Evolutionary conservation across 1,140 invertebrate genomes (phyloP).

Genomic region (Cotesia glomerata): DNA sequence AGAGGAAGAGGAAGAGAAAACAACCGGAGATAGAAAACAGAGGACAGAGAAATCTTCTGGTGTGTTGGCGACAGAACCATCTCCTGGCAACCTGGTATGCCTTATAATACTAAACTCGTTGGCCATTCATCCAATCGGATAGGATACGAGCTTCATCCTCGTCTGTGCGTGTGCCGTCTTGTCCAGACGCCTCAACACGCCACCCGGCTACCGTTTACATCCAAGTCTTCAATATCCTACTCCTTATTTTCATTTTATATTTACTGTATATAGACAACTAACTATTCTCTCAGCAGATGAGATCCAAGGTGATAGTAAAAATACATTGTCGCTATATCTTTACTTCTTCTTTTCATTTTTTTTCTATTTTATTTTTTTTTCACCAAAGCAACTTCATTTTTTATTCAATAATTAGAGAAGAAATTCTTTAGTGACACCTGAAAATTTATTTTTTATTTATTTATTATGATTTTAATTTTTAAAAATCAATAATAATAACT

Average conservation of each 20-base stretch:
- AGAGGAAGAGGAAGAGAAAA: not conserved
- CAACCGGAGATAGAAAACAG: not conserved
- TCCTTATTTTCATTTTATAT: not conserved
- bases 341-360: too few species aligned
- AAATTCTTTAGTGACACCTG: too few species aligned
- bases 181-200: constrained; percentile 37
- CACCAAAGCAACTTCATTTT: too few species aligned
- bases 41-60: not conserved
- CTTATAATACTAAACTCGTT: constrained; percentile 12
- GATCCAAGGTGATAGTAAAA: constrained; percentile 1
- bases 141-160: not conserved
- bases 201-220: constrained; percentile 47
- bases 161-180: constrained; percentile 36
- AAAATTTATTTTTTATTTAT: too few species aligned
- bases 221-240: not conserved
- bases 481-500: too few species aligned
- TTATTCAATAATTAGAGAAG: too few species aligned
- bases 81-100: not conserved
- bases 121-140: constrained; percentile 37
- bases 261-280: not conserved
- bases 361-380: too few species aligned
- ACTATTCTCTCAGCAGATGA: not conserved
- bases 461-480: too few species aligned
- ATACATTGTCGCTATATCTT: too few species aligned
- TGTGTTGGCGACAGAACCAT: constrained; percentile 4